Conservation (phyloP, 2,113 vertebrate species). For the Bufo bufo region DNA sequence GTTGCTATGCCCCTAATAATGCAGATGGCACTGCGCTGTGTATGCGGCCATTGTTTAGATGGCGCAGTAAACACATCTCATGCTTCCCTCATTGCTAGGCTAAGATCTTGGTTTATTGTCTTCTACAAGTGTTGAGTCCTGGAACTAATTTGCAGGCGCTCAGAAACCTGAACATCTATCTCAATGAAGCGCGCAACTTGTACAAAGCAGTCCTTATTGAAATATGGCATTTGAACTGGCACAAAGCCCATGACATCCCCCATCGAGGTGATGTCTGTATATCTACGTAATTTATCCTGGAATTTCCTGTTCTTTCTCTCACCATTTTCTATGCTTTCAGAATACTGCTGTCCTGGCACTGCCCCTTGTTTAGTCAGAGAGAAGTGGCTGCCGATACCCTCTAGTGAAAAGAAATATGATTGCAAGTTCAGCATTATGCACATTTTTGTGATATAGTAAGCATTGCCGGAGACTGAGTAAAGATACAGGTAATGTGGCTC, state of each 20-base stretch:
- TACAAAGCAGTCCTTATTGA: constrained; percentile 36
- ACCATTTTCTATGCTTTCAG: constrained; percentile 53
- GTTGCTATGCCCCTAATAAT: constrained; percentile 4
- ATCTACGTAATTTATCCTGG: constrained; percentile 53
- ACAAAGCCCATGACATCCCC: constrained; percentile 38
- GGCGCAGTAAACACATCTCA: not conserved
- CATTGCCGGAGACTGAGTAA: not conserved
- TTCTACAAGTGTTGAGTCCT: not conserved
- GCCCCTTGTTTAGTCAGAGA: constrained; percentile 28
- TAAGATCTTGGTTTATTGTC: not conserved
- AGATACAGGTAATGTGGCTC: not conserved
- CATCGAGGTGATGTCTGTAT: constrained; percentile 52
- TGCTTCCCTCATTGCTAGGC: not conserved
- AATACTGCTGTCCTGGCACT: constrained; percentile 51
- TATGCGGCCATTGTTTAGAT: not conserved
- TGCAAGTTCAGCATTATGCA: not conserved
- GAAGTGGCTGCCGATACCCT: constrained; percentile 15
- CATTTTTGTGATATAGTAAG: not conserved
- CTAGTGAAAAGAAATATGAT: constrained; percentile 44
- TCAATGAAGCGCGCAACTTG: not conserved
- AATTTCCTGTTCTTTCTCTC: constrained; percentile 55
- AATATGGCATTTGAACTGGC: constrained; percentile 48
- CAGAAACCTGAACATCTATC: not conserved
- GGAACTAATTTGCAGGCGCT: not conserved
- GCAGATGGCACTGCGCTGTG: not conserved